Conservation (phyloP, 2,113 vertebrate genomes). For the Apistogramma diplotaenia region DNA sequence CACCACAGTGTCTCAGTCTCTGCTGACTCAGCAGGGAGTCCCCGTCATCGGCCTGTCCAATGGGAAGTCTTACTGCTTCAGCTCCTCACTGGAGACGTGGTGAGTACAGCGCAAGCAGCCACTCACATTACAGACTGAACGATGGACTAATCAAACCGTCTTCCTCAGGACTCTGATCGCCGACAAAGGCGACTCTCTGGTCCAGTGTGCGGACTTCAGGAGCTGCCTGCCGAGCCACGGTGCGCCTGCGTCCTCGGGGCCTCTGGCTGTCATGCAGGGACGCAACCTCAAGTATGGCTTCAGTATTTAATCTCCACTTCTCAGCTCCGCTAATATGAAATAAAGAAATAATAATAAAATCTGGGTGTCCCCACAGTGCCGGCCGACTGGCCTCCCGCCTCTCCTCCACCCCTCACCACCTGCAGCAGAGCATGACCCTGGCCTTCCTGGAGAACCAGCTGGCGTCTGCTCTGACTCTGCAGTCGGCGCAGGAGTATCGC, state of each 20-base stretch:
- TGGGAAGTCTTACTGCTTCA: constrained; percentile 96
- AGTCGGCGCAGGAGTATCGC: constrained; percentile 90
- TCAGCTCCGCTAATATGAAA: background rate
- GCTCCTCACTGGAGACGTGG: constrained; percentile 83
- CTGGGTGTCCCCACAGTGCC: constrained; percentile 6
- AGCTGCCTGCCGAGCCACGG: constrained; percentile 89
- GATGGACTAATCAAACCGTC: rapidly evolving
- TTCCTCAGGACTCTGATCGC: constrained; percentile 89
- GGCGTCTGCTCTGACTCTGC: constrained; percentile 85
- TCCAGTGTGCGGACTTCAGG: constrained; percentile 95
- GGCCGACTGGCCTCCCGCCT: constrained; percentile 91
- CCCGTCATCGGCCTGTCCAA: constrained; percentile 91
- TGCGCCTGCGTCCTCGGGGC: constrained; percentile 87
- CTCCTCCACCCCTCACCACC: constrained; percentile 89
- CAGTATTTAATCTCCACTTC: background rate
- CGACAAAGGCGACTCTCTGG: constrained; percentile 92
- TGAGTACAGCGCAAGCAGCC: background rate
- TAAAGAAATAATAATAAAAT: background rate
- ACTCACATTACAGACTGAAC: rapidly evolving
- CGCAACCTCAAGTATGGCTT: constrained; percentile 86
- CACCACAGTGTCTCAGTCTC: constrained; percentile 86
- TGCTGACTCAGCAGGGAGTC: constrained; percentile 94
- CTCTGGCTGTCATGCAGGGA: constrained; percentile 92
- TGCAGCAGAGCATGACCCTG: constrained; percentile 93
- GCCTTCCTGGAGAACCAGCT: constrained; percentile 97